A percentile compares a stretch with the other conserved stretches of the same genome.
These are phyloP conservation scores for Pristis pectinata DNA, from an alignment of 2,797 vertebrate genomes.

Conservation along the genomic window DNA sequence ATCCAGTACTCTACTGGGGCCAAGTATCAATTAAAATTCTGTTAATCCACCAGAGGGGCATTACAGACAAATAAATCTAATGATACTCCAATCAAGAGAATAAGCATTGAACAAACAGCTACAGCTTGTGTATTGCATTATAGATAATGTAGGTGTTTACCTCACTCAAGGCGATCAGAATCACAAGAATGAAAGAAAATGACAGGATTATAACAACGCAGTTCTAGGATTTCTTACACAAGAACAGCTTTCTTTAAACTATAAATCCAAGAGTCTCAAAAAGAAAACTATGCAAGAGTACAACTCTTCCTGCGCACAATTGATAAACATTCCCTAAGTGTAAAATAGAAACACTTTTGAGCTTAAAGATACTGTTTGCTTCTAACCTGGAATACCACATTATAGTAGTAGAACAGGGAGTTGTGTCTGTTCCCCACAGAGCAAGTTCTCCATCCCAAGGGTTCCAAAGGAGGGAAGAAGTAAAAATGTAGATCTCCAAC, in stretches of 20 bases:
- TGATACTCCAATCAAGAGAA: not conserved
- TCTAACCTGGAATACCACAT: not conserved
- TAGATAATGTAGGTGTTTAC: not conserved
- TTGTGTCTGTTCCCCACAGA: not conserved
- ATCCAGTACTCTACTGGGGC: not conserved
- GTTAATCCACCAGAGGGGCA: not conserved
- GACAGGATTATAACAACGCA: not conserved
- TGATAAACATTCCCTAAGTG: not conserved
- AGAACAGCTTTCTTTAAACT: not conserved
- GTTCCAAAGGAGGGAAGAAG: not conserved
- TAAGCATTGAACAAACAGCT: not conserved
- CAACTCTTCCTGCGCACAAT: not conserved
- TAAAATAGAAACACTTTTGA: not conserved
- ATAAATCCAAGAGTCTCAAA: not conserved
- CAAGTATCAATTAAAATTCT: not conserved
- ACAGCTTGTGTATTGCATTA: not conserved
- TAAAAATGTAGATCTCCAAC: not conserved
- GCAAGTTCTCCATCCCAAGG: not conserved
- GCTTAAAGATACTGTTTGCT: not conserved
- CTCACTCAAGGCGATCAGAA: not conserved
- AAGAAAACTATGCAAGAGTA: not conserved
- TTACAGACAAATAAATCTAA: slow-evolving; percentile 1
- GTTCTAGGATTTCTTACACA: not conserved
- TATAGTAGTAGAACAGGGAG: not conserved
- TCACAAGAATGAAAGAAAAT: not conserved